Conservation (phyloP, 2,113 vertebrate species). For the Varanus salvator region DNA sequence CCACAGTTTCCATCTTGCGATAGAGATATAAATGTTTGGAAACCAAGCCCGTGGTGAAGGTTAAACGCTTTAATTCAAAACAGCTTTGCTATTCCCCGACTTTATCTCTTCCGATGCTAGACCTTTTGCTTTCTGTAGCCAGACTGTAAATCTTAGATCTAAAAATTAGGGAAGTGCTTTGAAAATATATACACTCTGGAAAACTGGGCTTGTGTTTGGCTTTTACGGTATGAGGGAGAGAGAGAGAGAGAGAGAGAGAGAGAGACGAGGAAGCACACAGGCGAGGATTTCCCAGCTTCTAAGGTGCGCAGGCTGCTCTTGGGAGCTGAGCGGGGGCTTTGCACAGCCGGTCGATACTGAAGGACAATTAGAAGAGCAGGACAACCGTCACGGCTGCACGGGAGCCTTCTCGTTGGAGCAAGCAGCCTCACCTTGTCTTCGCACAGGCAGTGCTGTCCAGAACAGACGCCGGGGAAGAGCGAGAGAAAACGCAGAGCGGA, state of each 20-base stretch:
- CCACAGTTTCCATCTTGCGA: background rate
- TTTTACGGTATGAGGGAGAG: background rate
- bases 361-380: too few species aligned
- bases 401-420: too few species aligned
- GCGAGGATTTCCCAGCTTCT: background rate
- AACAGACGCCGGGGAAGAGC: background rate
- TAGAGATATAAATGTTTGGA: background rate
- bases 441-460: too few species aligned
- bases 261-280: too few species aligned
- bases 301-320: background rate
- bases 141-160: conserved; percentile 2
- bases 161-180: background rate
- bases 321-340: too few species aligned
- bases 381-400: background rate
- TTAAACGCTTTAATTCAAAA: conserved; percentile 16
- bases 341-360: too few species aligned
- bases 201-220: background rate
- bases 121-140: background rate
- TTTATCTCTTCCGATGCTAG: background rate
- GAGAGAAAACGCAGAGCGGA: background rate
- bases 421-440: too few species aligned
- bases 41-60: background rate
- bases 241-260: background rate
- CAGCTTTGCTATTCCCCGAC: background rate
- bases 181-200: background rate